These are phyloP conservation scores for Tylochromis polylepis DNA, from an alignment of 2,113 vertebrate genomes.

Conservation along the genomic window DNA sequence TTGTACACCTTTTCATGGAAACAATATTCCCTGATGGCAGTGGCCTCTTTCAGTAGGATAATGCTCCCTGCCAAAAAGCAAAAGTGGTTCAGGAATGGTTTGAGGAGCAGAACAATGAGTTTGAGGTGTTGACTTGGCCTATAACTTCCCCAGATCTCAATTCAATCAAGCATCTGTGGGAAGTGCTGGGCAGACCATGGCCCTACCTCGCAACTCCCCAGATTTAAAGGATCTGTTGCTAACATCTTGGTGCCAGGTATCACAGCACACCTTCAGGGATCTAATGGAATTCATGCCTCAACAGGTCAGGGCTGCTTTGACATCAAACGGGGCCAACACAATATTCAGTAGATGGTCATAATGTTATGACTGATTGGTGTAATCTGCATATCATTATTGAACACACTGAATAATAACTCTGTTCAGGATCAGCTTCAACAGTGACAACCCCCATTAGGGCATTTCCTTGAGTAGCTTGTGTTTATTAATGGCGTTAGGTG, in stretches of 20 bases:
- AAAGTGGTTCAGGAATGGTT: neutral
- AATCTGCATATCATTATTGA: neutral
- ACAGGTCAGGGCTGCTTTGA: neutral
- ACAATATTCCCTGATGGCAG: neutral
- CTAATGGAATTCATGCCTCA: neutral
- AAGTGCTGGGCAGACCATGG: neutral
- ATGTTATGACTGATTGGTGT: neutral
- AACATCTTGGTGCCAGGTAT: neutral
- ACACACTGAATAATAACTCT: neutral
- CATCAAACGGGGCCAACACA: neutral
- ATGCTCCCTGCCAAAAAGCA: neutral
- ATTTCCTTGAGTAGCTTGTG: neutral
- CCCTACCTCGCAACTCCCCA: neutral
- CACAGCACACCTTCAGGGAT: neutral
- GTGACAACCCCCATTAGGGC: neutral
- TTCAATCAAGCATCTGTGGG: neutral
- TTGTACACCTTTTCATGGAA: neutral
- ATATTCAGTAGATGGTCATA: neutral
- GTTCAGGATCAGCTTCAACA: neutral
- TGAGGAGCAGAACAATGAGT: neutral
- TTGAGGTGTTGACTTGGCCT: neutral
- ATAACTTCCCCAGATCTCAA: neutral
- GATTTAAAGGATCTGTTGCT: neutral
- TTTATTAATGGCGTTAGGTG: too few relatives aligned
- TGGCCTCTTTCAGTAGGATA: neutral